Evolutionary conservation across 1,140 invertebrate species (phyloP).

Genomic region (Zaprionus inermis): DNA sequence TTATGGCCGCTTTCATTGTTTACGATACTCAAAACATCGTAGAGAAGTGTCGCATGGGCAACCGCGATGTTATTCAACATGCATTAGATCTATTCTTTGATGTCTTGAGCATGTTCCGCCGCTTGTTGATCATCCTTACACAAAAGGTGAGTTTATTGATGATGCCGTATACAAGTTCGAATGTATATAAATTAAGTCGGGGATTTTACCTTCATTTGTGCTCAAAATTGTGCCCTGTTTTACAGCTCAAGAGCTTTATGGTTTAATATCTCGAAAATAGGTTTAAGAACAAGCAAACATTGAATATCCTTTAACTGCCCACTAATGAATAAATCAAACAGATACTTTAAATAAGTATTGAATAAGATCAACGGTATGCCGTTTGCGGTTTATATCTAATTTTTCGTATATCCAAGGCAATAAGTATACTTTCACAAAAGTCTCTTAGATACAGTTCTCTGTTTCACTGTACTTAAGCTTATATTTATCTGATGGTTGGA

Average conservation of each 20-base stretch:
- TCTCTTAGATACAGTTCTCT: constrained; percentile 10
- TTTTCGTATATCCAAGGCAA: constrained; percentile 53
- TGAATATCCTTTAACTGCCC: constrained; percentile 35
- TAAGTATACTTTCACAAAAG: constrained; percentile 78
- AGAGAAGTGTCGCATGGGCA: constrained; percentile 95
- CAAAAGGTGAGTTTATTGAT: constrained; percentile 89
- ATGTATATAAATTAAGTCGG: constrained; percentile 6
- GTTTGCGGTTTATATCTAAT: constrained; percentile 33
- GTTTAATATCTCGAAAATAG: constrained; percentile 45
- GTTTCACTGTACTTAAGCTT: constrained; percentile 1
- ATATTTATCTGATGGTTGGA: constrained; percentile 15
- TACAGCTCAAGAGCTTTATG: constrained; percentile 76
- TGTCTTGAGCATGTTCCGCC: constrained; percentile 95
- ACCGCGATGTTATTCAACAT: constrained; percentile 96
- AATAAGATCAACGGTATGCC: constrained; percentile 46
- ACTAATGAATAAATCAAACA: constrained; percentile 18
- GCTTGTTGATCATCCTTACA: constrained; percentile 94
- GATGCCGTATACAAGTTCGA: background rate
- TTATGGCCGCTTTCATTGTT: constrained; percentile 97
- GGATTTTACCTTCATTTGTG: constrained; percentile 6
- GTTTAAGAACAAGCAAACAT: constrained; percentile 27
- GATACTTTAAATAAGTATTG: constrained; percentile 13
- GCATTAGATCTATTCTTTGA: constrained; percentile 96
- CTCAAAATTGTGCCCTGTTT: constrained; percentile 29
- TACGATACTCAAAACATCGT: constrained; percentile 98